A percentile compares a stretch with the other conserved stretches of the same genome.
Conservation (phyloP, 2,888 invertebrate species). For the Idaea biselata region DNA sequence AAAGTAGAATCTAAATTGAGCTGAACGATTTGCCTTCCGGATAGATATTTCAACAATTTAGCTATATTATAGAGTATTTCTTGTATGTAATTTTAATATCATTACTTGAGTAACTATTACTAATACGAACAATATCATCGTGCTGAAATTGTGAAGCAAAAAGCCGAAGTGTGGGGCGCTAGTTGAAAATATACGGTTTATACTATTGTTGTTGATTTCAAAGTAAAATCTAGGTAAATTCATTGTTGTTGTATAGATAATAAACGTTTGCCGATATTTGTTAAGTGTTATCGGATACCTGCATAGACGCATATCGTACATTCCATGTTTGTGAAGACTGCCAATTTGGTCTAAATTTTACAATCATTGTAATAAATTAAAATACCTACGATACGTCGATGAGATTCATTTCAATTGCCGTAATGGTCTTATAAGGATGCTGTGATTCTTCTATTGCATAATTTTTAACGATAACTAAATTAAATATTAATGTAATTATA, state of each 20-base stretch:
- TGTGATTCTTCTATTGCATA: conserved; percentile 81
- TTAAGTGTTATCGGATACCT: conserved; percentile 78
- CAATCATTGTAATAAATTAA: conserved; percentile 70
- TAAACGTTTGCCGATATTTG: conserved; percentile 71
- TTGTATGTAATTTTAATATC: conserved; percentile 25
- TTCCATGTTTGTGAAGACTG: conserved; percentile 81
- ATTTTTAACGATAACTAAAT: conserved; percentile 64
- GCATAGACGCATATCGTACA: conserved; percentile 81
- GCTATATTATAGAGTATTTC: conserved; percentile 27
- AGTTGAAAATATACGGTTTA: conserved; percentile 30
- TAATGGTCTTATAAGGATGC: conserved; percentile 78
- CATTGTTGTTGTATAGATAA: conserved; percentile 76
- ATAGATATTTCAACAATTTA: conserved; percentile 51
- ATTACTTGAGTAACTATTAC: conserved; percentile 25
- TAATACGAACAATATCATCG: conserved; percentile 26
- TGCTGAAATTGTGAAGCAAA: conserved; percentile 20
- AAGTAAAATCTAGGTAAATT: conserved; percentile 58
- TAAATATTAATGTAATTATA: conserved; percentile 60
- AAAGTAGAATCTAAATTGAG: conserved; percentile 60
- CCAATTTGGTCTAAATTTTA: conserved; percentile 81
- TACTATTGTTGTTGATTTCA: conserved; percentile 64
- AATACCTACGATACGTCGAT: conserved; percentile 76
- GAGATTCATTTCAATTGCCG: conserved; percentile 76
- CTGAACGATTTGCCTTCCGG: conserved; percentile 61
- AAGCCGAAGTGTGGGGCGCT: conserved; percentile 27